Conservation (phyloP, 2,888 invertebrate species). For the Melikaiella ostensackeni region DNA sequence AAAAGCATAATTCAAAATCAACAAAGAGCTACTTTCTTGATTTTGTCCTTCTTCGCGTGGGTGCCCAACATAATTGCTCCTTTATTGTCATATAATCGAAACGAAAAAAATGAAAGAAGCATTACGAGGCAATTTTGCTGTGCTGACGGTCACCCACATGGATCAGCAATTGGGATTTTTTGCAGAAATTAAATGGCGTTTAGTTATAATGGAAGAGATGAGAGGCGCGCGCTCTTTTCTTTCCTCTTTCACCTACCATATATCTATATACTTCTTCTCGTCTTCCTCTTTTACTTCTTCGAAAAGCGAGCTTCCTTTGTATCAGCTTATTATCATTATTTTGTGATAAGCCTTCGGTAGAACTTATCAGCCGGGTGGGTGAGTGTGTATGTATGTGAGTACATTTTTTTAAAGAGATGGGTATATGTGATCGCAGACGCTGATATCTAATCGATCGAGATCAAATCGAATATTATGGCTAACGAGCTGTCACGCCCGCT, state of each 20-base stretch:
- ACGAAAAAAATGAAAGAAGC: constrained; percentile 51
- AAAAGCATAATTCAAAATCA: not conserved
- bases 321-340: constrained; percentile 68
- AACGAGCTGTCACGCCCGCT: constrained; percentile 70
- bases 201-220: constrained; percentile 52
- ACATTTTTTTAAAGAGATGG: constrained; percentile 11
- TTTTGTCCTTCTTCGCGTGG: constrained; percentile 19
- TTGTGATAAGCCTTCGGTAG: constrained; percentile 62
- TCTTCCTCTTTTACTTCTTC: constrained; percentile 12
- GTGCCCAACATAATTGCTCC: constrained; percentile 1
- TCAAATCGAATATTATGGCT: constrained; percentile 68
- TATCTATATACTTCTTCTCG: constrained; percentile 41
- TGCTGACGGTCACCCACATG: constrained; percentile 54
- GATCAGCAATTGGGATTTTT: constrained; percentile 49
- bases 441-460: constrained; percentile 67
- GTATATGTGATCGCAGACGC: constrained; percentile 46
- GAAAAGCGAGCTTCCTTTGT: constrained; percentile 6
- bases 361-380: constrained; percentile 56
- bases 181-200: constrained; percentile 59
- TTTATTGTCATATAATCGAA: constrained; percentile 40
- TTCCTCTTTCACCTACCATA: constrained; percentile 20
- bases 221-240: constrained; percentile 21
- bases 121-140: constrained; percentile 53
- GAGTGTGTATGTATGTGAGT: constrained; percentile 25
- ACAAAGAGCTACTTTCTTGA: constrained; percentile 1